These are phyloP conservation scores for Pogoniulus pusillus DNA, from an alignment of 2,797 vertebrate species.

Conservation along the genomic window DNA sequence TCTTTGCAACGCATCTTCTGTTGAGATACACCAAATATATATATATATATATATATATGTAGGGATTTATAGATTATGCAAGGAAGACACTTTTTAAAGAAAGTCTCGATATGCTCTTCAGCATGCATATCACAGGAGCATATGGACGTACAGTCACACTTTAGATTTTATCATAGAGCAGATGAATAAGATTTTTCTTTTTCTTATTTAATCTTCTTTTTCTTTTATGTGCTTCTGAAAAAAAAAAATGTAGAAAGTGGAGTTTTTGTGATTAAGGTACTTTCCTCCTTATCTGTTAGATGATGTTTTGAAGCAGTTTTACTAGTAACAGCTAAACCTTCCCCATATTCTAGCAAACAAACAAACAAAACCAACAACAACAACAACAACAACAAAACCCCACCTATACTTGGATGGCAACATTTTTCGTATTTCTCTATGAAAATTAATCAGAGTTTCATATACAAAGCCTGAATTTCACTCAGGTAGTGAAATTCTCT, in stretches of 20 bases:
- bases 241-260: background rate
- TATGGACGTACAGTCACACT: slow-evolving; percentile 20
- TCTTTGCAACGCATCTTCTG: background rate
- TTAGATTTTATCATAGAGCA: slow-evolving; percentile 1
- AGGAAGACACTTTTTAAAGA: background rate
- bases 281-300: background rate
- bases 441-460: background rate
- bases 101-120: background rate
- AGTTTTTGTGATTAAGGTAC: background rate
- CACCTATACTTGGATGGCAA: background rate
- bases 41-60: background rate
- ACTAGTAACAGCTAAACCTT: background rate
- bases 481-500: background rate
- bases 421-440: background rate
- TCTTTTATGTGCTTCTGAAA: background rate
- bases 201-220: background rate
- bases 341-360: background rate
- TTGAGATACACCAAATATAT: slow-evolving; percentile 4
- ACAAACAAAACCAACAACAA: background rate
- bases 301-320: background rate
- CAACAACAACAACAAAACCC: too few relatives aligned
- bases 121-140: background rate
- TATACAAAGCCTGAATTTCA: background rate
- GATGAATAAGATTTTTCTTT: background rate
- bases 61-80: slow-evolving; percentile 18